These are phyloP conservation scores for Penaeus indicus DNA, from an alignment of 1,140 invertebrate genomes.

Conservation along the genomic window DNA sequence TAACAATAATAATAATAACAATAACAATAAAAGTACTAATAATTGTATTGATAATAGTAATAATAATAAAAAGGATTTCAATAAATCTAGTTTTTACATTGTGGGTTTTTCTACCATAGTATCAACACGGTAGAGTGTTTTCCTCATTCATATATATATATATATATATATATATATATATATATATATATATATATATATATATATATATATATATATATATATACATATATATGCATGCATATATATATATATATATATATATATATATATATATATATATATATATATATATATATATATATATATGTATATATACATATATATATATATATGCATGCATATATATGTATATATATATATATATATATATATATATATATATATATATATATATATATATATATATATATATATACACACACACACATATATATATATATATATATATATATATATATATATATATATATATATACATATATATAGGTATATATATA, in stretches of 20 bases:
- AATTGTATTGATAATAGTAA: not conserved
- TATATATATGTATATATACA: not conserved
- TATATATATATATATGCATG: slow-evolving; percentile 1
- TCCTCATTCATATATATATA: not conserved
- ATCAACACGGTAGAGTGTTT: too few species aligned
- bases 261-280: not conserved
- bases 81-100: too few species aligned
- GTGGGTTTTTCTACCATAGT: too few species aligned
- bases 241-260: not conserved
- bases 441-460: slow-evolving; percentile 26
- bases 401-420: slow-evolving; percentile 5
- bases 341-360: not conserved
- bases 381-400: not conserved
- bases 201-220: not conserved
- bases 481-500: too few species aligned
- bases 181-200: not conserved
- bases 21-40: not conserved
- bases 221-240: not conserved
- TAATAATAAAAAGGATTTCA: not conserved
- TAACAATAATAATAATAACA: too few species aligned
- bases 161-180: slow-evolving; percentile 30
- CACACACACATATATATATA: slow-evolving; percentile 18
- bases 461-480: too few species aligned
- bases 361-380: not conserved
- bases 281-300: not conserved